Evolutionary conservation across 2,113 vertebrate species (phyloP), one percentile per base, ranked within the genome.

Genomic region (Pachypanchax playfairii): DNA sequence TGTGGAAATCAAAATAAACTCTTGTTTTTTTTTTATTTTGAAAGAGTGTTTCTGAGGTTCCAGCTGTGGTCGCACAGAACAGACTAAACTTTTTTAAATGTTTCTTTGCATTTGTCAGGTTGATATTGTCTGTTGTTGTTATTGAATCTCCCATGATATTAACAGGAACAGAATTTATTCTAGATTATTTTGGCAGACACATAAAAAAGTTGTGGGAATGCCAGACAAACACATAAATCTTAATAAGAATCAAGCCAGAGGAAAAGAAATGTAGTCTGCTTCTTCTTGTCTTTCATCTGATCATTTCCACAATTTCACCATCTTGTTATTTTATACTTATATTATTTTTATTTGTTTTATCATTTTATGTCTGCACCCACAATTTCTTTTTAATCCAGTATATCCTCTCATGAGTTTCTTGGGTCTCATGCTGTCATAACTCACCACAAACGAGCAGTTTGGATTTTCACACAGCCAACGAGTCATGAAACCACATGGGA

Each of bases 401-500:
- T 2, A 4, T 61, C 57, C 52, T 52, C 72, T 74, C 28, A 6
- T 65, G 58, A n/a, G 39, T 51, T 58, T 51, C 57, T 62, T 46
- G 2, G 70, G 50, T 81, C 82, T 80, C 79, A 82, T 41, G 46
- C 81, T 78, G 83, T 85, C 82, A 70, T 51, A 62, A 62, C 71
- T 80, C 63, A 58, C 74, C 78, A 68, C 86, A 87, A 87, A 84
- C 71, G 77, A 87, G 68, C 65, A 74, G 76, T 63, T 73, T 75
- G 64, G 77, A 73, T 80, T 73, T 56, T 57, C 64, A 31, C 75
- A 60, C 61, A 77, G 70, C 52, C 49, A 51, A 48, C 25, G 33
- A 65, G 82, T 68, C 48, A 57, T 66, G 14, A 78, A 46, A 28
- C 72, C 83, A 71, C 78, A 73, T 65, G 80, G 85, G 84, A 83